Conservation (phyloP, 2,113 vertebrate species). For the Capra hircus region DNA sequence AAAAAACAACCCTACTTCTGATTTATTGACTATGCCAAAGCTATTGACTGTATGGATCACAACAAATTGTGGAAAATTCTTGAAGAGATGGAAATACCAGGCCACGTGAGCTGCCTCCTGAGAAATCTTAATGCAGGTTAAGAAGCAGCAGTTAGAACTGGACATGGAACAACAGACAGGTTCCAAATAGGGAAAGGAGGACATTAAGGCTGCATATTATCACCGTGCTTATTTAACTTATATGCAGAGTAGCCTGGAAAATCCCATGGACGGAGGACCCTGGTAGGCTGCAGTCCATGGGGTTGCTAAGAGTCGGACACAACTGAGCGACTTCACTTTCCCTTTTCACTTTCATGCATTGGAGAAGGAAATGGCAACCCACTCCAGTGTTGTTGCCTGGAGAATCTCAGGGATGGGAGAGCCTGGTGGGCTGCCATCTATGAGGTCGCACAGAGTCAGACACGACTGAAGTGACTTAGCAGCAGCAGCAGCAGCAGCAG, state of each 20-base stretch:
- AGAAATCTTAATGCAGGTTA: neutral
- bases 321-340: no score
- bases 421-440: no score
- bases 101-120: neutral
- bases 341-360: no score
- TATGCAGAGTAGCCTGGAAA: neutral
- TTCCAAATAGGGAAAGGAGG: neutral
- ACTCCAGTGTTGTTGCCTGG: no score
- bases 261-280: no score
- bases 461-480: no score
- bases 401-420: no score
- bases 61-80: neutral
- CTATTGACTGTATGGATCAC: neutral
- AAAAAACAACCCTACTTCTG: neutral
- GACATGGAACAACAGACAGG: neutral
- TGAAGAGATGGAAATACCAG: neutral
- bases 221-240: neutral
- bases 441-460: no score
- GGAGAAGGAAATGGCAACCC: no score
- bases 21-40: neutral
- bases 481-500: no score
- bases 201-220: neutral
- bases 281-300: no score
- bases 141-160: neutral
- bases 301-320: no score